Evolutionary conservation across 2,888 invertebrate species (phyloP).

Genomic region (Xestoiulus laeticollis): DNA sequence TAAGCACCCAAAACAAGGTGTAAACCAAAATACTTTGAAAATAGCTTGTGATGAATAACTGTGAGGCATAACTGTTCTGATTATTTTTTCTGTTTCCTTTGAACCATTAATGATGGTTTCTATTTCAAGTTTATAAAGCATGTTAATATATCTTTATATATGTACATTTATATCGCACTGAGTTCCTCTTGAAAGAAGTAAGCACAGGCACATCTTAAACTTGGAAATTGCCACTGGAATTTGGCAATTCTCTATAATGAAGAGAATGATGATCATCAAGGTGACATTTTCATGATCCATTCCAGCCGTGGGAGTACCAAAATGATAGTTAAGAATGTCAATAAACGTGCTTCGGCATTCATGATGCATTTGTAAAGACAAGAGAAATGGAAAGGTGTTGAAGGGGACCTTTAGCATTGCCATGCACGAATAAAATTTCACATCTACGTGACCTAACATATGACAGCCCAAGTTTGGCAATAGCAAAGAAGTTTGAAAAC

Average conservation of each 20-base stretch:
- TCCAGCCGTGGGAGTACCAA: not conserved
- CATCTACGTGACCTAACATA: not conserved
- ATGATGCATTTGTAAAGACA: not conserved
- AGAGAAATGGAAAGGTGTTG: not conserved
- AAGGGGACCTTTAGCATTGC: not conserved
- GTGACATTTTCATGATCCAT: not conserved
- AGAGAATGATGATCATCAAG: not conserved
- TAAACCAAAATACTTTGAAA: too few relatives aligned
- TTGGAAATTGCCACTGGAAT: not conserved
- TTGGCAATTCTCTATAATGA: not conserved
- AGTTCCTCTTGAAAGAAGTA: not conserved
- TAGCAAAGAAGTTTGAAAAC: not conserved
- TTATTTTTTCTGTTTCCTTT: too few relatives aligned
- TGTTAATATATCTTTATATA: too few relatives aligned
- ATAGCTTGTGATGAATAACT: too few relatives aligned
- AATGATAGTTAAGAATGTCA: not conserved
- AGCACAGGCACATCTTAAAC: not conserved
- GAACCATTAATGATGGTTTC: too few relatives aligned
- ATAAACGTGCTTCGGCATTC: not conserved
- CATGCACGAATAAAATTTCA: not conserved
- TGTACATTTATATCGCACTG: too few relatives aligned
- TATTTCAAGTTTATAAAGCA: too few relatives aligned
- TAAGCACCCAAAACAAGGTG: too few relatives aligned
- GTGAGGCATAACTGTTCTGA: too few relatives aligned
- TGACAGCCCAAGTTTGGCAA: not conserved